Base-by-base conservation (phyloP, 2,888 invertebrate genomes). In the Andrena fulva region DNA sequence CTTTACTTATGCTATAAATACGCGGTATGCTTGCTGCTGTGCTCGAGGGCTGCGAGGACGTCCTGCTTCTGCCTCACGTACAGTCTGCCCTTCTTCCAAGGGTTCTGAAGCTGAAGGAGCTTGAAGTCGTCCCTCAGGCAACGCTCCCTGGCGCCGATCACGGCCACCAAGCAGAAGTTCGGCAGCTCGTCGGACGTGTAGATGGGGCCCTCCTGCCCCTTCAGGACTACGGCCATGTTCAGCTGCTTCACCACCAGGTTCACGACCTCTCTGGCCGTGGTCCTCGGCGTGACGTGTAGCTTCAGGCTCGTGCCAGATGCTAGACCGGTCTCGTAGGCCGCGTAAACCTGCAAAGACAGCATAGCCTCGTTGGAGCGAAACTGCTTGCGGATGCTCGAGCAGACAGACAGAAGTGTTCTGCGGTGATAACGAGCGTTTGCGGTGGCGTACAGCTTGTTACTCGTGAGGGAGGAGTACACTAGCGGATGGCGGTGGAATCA, bases 201-300 rank as follows among this genome's bases (percentile, higher is more conserved):
- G 59, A 98, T 97, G 0, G 98, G 98, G 0, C 97, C 98, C 59
- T 97, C 96, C 93, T 97, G 97, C 63, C 97, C 97, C 94, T 98
- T 98, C 27, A 98, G 94, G 24, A 97, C 96, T 71, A 98, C 97
- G 16, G 98, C 98, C 97, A 98, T 98, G 93, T 99, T 99, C 60
- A 99, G 95, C 94, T 99, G 99, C 93, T 98, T 98, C 72, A 99
- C 98, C 29, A 99, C 99, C 83, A 99, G 95, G 94, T 98, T 98
- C 83, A 99, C 98, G 72, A 99, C 98, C 94, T 99, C 99, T 20
- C 98, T 95, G 0, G 99, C 98, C 0, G 99, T 98, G 0, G 99
- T 99, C 88, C 97, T 96, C 0, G 97, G 97, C 0, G 98, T 99
- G 0, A 99, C 98, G 93, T 99, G 98, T 2, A 99, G 95, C 91